A percentile compares a stretch with the other conserved stretches of the same genome.
phyloP scores from a whole-genome alignment of 1,140 invertebrate species.

The roundworm (Caenorhabditis elegans) region DNA sequence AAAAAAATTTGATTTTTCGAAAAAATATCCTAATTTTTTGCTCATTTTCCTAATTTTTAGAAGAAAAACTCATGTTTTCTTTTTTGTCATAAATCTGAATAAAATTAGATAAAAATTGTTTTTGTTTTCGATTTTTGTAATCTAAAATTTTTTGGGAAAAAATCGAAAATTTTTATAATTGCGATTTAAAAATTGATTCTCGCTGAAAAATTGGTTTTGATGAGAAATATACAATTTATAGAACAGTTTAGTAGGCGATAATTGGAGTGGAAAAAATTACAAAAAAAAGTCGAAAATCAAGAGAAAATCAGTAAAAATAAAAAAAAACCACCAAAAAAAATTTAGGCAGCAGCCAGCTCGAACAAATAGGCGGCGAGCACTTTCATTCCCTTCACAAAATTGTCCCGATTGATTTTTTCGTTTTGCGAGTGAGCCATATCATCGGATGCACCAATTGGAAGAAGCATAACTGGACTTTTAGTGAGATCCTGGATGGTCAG shows the following conservation, averaged over 20 bases:
- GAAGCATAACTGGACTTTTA: constrained; percentile 85
- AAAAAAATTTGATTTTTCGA: not conserved
- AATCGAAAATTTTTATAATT: too few species aligned
- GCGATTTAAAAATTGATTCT: too few species aligned
- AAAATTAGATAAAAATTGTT: too few species aligned
- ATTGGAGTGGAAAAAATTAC: not conserved
- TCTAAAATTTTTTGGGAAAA: too few species aligned
- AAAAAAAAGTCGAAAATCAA: not conserved
- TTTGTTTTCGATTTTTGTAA: too few species aligned
- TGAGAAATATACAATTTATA: constrained; percentile 29
- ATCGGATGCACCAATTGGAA: constrained; percentile 83
- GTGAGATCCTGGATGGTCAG: constrained; percentile 84
- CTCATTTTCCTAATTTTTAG: too few species aligned
- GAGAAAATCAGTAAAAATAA: not conserved
- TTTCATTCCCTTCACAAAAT: constrained; percentile 42
- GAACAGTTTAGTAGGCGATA: not conserved
- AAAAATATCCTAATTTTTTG: too few species aligned
- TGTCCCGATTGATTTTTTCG: constrained; percentile 80
- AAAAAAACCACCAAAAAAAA: not conserved
- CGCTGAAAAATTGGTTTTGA: too few species aligned
- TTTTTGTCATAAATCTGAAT: too few species aligned
- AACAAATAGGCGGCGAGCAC: constrained; percentile 16
- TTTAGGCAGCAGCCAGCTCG: not conserved
- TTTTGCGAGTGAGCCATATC: constrained; percentile 97
- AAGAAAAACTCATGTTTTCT: too few species aligned